phyloP scores from a whole-genome alignment of 2,113 vertebrate species.

The Neolamprologus toae region DNA sequence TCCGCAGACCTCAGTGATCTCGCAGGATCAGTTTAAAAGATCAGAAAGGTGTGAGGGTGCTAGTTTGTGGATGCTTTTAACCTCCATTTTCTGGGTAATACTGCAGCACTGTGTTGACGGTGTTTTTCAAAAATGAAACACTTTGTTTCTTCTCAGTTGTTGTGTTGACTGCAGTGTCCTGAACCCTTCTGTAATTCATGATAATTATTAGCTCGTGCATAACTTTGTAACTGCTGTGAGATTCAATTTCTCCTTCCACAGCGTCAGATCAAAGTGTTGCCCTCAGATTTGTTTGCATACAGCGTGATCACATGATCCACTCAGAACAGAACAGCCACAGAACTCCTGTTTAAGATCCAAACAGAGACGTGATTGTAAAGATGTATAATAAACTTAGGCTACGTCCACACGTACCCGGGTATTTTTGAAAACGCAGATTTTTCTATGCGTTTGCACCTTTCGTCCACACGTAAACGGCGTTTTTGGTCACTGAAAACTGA shows the following conservation, averaged over 20 bases:
- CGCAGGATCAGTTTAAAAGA: too few relatives aligned
- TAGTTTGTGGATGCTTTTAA: not conserved
- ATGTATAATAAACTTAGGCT: not conserved
- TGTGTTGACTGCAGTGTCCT: not conserved
- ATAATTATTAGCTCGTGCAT: not conserved
- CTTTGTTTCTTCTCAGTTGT: not conserved
- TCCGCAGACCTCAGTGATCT: not conserved
- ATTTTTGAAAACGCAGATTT: too few relatives aligned
- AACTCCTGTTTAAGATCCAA: not conserved
- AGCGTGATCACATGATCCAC: not conserved
- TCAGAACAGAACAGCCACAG: not conserved
- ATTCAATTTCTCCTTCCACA: not conserved
- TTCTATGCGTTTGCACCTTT: too few relatives aligned
- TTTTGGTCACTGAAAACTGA: accelerated
- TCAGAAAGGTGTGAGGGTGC: not conserved
- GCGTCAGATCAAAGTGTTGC: not conserved
- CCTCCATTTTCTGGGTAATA: not conserved
- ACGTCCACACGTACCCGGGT: too few relatives aligned
- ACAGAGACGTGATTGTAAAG: not conserved
- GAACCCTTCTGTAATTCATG: not conserved
- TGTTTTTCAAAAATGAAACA: not conserved
- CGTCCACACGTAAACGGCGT: too few relatives aligned
- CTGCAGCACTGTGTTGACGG: not conserved
- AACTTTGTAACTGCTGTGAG: not conserved
- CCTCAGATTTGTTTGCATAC: not conserved